Conservation (phyloP, 2,113 vertebrate species). For the Hippocampus zosterae region DNA sequence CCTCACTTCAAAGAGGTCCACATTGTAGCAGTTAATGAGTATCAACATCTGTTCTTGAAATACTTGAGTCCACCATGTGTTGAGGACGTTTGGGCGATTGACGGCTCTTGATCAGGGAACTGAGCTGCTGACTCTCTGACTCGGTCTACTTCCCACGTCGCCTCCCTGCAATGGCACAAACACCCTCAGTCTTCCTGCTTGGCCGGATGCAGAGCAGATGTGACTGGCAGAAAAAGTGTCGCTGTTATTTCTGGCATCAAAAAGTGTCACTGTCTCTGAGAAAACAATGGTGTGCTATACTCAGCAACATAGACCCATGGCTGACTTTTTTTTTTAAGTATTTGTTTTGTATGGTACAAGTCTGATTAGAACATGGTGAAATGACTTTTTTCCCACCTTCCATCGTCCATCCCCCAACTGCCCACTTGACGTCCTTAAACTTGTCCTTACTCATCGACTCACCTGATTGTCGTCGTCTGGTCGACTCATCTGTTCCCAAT, state of each 20-base stretch:
- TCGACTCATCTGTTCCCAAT: neutral
- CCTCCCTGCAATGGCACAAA: slow-evolving; percentile 41
- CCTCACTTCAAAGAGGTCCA: neutral
- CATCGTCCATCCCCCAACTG: neutral
- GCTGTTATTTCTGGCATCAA: slow-evolving; percentile 43
- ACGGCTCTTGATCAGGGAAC: slow-evolving; percentile 26
- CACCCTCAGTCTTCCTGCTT: slow-evolving; percentile 53
- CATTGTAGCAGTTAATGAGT: slow-evolving; percentile 5
- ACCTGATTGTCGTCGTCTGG: neutral
- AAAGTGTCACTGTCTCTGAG: slow-evolving; percentile 22
- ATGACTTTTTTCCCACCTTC: neutral
- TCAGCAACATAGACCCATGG: neutral
- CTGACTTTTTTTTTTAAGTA: neutral
- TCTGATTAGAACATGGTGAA: neutral
- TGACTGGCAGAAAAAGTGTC: slow-evolving; percentile 29
- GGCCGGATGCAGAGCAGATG: slow-evolving; percentile 58
- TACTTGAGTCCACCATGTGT: neutral
- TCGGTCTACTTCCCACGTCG: slow-evolving; percentile 51
- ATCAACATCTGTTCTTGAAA: slow-evolving; percentile 1
- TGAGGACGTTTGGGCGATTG: neutral
- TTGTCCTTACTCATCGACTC: neutral
- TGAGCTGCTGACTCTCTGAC: slow-evolving; percentile 45
- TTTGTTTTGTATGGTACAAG: neutral
- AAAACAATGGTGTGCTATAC: slow-evolving; percentile 15
- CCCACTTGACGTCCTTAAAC: neutral